Conservation (phyloP, 2,888 invertebrate genomes). For the Drosophila neotestacea region DNA sequence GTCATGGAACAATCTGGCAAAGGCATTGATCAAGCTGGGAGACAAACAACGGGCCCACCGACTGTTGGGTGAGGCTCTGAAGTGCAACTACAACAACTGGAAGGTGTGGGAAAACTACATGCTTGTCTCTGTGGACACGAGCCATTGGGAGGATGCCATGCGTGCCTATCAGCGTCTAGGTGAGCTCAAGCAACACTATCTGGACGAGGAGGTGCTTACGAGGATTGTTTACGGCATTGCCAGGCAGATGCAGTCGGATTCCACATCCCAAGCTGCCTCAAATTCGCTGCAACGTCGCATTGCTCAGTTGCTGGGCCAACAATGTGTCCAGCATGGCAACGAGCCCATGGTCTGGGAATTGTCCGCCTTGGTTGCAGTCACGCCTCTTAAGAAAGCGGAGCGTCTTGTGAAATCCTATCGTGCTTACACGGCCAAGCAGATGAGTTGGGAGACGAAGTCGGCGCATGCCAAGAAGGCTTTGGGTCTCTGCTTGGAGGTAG, state of each 20-base stretch:
- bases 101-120: constrained; percentile 96
- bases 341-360: constrained; percentile 93
- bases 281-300: constrained; percentile 82
- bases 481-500: constrained; percentile 87
- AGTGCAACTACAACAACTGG: constrained; percentile 97
- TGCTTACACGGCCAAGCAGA: constrained; percentile 88
- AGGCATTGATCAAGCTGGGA: constrained; percentile 94
- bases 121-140: constrained; percentile 93
- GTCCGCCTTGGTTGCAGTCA: constrained; percentile 90
- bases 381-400: constrained; percentile 88
- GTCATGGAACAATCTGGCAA: constrained; percentile 99
- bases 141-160: constrained; percentile 93
- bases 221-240: constrained; percentile 90
- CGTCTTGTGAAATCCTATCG: constrained; percentile 92
- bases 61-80: constrained; percentile 94
- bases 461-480: constrained; percentile 88
- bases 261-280: constrained; percentile 86
- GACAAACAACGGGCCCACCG: constrained; percentile 94
- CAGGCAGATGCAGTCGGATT: constrained; percentile 89
- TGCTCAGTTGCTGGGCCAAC: constrained; percentile 81
- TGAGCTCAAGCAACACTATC: constrained; percentile 93
- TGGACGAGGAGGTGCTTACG: constrained; percentile 91
- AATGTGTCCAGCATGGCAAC: constrained; percentile 86
- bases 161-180: constrained; percentile 93
- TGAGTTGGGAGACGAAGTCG: constrained; percentile 87